A percentile compares a stretch with the other conserved stretches of the same genome.
Evolutionary conservation across 1,140 invertebrate species (phyloP).

Genomic region (Pogonomyrmex barbatus): DNA sequence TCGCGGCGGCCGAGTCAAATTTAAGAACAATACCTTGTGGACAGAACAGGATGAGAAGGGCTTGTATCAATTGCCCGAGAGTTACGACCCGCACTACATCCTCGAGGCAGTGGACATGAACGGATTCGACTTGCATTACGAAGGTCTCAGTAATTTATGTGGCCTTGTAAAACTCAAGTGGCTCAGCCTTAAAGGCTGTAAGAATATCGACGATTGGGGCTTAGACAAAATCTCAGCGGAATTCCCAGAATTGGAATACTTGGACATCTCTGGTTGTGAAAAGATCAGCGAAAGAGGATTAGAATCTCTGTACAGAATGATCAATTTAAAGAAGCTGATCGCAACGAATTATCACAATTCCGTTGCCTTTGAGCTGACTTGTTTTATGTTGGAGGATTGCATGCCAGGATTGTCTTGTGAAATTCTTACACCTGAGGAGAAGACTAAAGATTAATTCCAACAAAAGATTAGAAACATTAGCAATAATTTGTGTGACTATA

Average conservation of each 20-base stretch:
- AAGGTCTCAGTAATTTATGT: conserved; percentile 90
- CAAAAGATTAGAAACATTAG: background rate
- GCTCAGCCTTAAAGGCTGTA: conserved; percentile 89
- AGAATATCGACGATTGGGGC: conserved; percentile 92
- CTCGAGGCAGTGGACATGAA: conserved; percentile 91
- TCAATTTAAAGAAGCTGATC: conserved; percentile 86
- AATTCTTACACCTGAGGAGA: conserved; percentile 67
- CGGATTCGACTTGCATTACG: conserved; percentile 88
- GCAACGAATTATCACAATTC: conserved; percentile 81
- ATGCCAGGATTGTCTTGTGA: conserved; percentile 76
- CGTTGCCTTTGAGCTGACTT: conserved; percentile 86
- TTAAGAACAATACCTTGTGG: conserved; percentile 87
- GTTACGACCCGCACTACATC: conserved; percentile 86
- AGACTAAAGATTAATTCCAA: background rate
- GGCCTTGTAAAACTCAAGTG: conserved; percentile 88
- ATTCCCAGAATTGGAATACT: conserved; percentile 89
- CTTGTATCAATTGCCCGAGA: conserved; percentile 86
- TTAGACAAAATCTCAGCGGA: conserved; percentile 88
- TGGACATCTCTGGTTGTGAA: conserved; percentile 91
- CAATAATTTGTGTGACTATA: background rate
- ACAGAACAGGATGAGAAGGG: conserved; percentile 85
- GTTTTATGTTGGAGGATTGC: conserved; percentile 87
- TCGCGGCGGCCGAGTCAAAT: conserved; percentile 90
- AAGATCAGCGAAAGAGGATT: conserved; percentile 89
- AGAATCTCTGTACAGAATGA: conserved; percentile 88